A percentile compares a stretch with the other conserved stretches of the same genome.
Evolutionary conservation across 2,888 invertebrate species (phyloP).

Genomic region (Julus scandinavius): DNA sequence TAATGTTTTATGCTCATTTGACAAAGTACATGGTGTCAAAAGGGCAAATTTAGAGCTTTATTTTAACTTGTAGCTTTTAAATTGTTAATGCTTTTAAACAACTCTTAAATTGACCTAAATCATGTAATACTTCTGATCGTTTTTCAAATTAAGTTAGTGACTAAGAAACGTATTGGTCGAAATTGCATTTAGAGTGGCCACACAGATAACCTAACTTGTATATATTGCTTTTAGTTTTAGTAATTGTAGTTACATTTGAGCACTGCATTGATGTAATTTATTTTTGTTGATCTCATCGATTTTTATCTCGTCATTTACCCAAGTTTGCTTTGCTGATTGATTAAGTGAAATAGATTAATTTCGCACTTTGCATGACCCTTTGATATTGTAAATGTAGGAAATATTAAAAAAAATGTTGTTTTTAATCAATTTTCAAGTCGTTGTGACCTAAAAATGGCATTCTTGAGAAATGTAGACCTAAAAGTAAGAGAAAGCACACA

Average conservation of each 20-base stretch:
- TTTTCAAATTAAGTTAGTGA: neutral
- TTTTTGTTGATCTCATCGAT: slow-evolving; percentile 31
- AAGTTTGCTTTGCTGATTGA: neutral
- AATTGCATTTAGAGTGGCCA: neutral
- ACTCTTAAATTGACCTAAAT: neutral
- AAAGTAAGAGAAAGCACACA: neutral
- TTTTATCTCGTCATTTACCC: neutral
- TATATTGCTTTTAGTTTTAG: neutral
- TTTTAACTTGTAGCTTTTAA: neutral
- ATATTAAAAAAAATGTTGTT: slow-evolving; percentile 16
- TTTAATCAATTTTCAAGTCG: neutral
- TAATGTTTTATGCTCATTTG: neutral
- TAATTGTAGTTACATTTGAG: neutral
- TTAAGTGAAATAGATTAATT: neutral
- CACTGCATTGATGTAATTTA: neutral
- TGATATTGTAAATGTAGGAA: neutral
- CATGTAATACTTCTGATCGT: neutral
- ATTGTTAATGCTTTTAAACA: neutral
- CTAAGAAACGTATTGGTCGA: neutral
- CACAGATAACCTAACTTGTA: neutral
- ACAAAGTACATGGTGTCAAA: neutral
- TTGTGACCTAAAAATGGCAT: neutral
- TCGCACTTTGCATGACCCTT: neutral
- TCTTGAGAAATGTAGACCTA: neutral
- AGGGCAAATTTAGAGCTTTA: neutral